Evolutionary conservation across 2,888 invertebrate genomes (phyloP).

Genomic region (Eupithecia subumbrata): DNA sequence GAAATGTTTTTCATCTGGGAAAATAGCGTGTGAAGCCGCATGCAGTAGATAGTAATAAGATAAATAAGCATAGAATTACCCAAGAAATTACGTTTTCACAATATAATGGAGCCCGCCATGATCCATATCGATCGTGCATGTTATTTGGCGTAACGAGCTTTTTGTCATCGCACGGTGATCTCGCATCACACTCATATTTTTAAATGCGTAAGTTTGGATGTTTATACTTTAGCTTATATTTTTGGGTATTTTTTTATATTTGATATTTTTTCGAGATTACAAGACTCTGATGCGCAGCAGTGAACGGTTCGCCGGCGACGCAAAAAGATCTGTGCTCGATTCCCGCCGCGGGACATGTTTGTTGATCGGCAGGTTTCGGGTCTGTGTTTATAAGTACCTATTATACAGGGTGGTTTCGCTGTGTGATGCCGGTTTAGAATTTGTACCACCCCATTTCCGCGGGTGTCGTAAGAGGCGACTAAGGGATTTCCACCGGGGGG

Average conservation of each 20-base stretch:
- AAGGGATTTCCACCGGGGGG: too few relatives aligned
- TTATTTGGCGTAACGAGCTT: constrained; percentile 59
- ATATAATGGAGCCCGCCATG: constrained; percentile 35
- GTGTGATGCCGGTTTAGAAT: too few relatives aligned
- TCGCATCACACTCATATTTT: constrained; percentile 38
- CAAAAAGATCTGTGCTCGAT: too few relatives aligned
- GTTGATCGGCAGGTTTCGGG: too few relatives aligned
- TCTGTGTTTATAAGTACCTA: too few relatives aligned
- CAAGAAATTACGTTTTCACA: constrained; percentile 38
- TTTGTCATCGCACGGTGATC: constrained; percentile 55
- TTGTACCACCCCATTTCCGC: too few relatives aligned
- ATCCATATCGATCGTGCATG: constrained; percentile 53
- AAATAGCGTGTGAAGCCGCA: neutral
- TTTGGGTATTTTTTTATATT: neutral
- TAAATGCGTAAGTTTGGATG: neutral
- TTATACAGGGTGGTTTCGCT: too few relatives aligned
- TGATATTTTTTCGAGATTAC: too few relatives aligned
- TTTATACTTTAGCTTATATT: neutral
- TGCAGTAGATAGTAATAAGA: constrained; percentile 19
- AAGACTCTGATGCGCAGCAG: too few relatives aligned
- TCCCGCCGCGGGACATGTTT: too few relatives aligned
- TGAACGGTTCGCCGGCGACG: too few relatives aligned
- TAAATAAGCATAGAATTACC: constrained; percentile 39
- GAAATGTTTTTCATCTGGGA: neutral
- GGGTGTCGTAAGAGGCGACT: too few relatives aligned